A percentile compares a stretch with the other conserved stretches of the same genome.
These are phyloP conservation scores for Acanthosepion pharaonis DNA, from an alignment of 2,888 invertebrate genomes.

Conservation along the genomic window DNA sequence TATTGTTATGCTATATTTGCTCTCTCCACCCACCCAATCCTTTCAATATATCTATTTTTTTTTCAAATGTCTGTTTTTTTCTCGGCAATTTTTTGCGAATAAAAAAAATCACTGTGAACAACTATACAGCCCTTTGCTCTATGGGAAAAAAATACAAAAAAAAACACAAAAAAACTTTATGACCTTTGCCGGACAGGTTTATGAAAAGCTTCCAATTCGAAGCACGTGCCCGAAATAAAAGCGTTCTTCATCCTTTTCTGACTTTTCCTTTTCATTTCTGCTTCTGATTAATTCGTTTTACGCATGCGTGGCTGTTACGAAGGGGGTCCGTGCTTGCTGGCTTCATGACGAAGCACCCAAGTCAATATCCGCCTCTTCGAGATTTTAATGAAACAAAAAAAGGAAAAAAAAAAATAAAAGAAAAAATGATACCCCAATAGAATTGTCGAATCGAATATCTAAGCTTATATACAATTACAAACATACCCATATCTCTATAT, in stretches of 20 bases:
- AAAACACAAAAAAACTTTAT: not conserved
- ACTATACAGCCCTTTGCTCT: not conserved
- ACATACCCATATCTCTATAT: not conserved
- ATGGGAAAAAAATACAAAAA: not conserved
- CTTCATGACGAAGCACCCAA: not conserved
- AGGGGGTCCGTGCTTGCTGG: slow-evolving; percentile 14
- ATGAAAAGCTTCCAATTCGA: not conserved
- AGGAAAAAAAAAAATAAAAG: not conserved
- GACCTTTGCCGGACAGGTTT: not conserved
- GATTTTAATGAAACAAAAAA: not conserved
- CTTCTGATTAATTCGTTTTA: slow-evolving; percentile 1
- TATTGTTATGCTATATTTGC: too few relatives aligned
- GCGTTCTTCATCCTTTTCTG: not conserved
- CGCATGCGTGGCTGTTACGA: not conserved
- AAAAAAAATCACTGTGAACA: not conserved
- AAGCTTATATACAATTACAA: not conserved
- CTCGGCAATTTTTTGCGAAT: too few relatives aligned
- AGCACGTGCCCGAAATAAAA: slow-evolving; percentile 13
- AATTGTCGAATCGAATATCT: not conserved
- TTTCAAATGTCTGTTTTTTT: not conserved
- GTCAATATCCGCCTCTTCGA: not conserved
- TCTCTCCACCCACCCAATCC: not conserved
- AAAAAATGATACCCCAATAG: not conserved
- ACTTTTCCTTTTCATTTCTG: not conserved
- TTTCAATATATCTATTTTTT: not conserved